A percentile compares a stretch with the other conserved stretches of the same genome.
Conservation (phyloP, 1,140 invertebrate genomes). For the Lucilia sericata region DNA sequence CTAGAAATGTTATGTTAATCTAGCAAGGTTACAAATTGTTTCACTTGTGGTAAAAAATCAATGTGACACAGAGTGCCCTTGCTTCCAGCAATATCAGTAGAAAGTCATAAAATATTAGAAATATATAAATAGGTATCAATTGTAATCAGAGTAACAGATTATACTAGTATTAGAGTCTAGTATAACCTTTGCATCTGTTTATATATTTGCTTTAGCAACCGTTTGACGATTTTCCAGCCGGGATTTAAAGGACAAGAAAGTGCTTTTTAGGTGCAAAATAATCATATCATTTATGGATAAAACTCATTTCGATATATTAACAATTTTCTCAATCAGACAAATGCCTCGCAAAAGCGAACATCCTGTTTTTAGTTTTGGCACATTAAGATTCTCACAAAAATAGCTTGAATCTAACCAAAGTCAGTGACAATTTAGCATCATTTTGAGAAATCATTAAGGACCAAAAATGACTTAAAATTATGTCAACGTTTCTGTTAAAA, state of each 20-base stretch:
- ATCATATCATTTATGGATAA: too few relatives aligned
- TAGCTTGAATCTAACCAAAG: constrained; percentile 40
- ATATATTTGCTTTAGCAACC: constrained; percentile 6
- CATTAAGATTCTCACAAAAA: constrained; percentile 40
- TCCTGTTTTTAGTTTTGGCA: constrained; percentile 37
- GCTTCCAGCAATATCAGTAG: too few relatives aligned
- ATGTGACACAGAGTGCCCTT: constrained; percentile 50
- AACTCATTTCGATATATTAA: too few relatives aligned
- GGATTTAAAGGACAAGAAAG: constrained; percentile 24
- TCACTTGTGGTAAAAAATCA: constrained; percentile 35
- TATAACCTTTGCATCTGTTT: constrained; percentile 38
- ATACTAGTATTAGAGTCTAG: not conserved
- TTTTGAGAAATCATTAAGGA: not conserved
- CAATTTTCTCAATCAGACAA: constrained; percentile 45
- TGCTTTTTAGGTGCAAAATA: constrained; percentile 26
- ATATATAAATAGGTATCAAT: not conserved
- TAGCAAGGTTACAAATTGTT: constrained; percentile 50
- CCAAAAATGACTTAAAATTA: not conserved
- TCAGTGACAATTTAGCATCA: constrained; percentile 45
- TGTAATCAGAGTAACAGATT: constrained; percentile 16
- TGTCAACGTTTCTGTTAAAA: not conserved
- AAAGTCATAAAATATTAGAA: too few relatives aligned
- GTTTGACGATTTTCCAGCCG: constrained; percentile 36
- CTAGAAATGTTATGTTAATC: not conserved
- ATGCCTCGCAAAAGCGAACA: constrained; percentile 46